Evolutionary conservation across 2,888 invertebrate genomes (phyloP), one percentile per base, ranked within the genome.

Genomic region (Chaetogeoica ovagalla): DNA sequence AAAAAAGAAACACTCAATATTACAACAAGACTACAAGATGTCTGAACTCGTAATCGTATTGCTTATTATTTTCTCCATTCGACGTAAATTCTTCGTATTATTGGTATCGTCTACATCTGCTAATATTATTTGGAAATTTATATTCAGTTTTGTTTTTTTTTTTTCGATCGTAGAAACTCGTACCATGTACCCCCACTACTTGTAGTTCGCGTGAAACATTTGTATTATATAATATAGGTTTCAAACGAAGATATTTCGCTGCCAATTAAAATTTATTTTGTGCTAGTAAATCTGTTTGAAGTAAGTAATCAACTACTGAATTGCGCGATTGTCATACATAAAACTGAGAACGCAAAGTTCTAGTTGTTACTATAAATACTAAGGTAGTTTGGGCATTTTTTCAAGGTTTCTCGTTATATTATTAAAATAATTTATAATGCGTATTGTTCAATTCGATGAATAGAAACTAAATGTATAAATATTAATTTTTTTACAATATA

Each of bases 331-430:
- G 65, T 66, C 57, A 66, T 65, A 57, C 65, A n/a, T n/a, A 73
- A 63, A 73, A 52, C 52, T 43, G 65, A 39, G 52, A 30, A 65
- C 1, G 30, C 30, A 23, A 57, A 19, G 23, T 72, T 72, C 60
- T 13, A 60, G 43, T 57, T 66, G 57, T 65, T 65, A 74, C 57
- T 57, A 30, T 30, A 43, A 75, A 63, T 63, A 55, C 37, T 17
- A 37, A 75, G 43, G 3, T 55, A 37, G 15, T 73, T 43, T 39
- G 57, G 57, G 5, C 17, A 57, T 66, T 75, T 74, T 66, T 59
- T 66, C 75, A 75, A 75, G 75, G 75, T 75, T 75, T 57, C 74
- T 57, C 23, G 23, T 66, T 39, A 75, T 66, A 66, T 66, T 39
- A 66, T 75, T 74, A 55, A 65, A 66, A 66, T 21, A 75, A 66